Percentiles rank a stretch among this genome's conserved stretches.
Evolutionary conservation across 1,140 invertebrate genomes (phyloP).

Genomic region (Uloborus diversus): DNA sequence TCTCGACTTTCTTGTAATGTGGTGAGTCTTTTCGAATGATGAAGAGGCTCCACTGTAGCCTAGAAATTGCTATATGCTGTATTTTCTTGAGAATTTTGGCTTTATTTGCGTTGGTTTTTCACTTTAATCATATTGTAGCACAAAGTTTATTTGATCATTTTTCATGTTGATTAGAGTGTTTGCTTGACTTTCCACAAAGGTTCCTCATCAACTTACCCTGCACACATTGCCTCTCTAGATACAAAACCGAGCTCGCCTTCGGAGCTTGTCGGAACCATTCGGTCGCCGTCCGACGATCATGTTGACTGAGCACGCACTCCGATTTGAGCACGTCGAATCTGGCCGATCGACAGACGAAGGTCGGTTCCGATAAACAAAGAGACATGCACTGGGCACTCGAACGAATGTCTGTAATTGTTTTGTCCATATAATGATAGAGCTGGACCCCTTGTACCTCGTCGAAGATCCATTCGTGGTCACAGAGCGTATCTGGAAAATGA

Average conservation of each 20-base stretch:
- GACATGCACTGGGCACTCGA: conserved; percentile 5
- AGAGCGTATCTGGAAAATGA: conserved; percentile 2
- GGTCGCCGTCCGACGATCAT: conserved; percentile 64
- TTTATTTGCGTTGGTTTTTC: no score
- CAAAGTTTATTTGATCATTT: no score
- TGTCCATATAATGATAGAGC: conserved; percentile 29
- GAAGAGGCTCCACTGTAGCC: no score
- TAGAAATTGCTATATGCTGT: no score
- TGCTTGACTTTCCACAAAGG: no score
- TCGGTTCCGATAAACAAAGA: conserved; percentile 7
- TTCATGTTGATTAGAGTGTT: no score
- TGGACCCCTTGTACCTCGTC: conserved; percentile 30
- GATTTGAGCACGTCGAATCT: conserved; percentile 64
- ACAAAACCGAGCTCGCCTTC: conserved; percentile 62
- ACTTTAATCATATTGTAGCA: no score
- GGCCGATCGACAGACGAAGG: conserved; percentile 64
- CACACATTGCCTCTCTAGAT: conserved; percentile 68
- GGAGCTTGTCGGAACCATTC: conserved; percentile 63
- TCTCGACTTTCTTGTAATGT: no score
- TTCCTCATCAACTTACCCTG: no score
- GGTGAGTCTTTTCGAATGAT: no score
- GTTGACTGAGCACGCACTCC: conserved; percentile 65
- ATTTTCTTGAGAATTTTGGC: no score
- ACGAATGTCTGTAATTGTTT: neutral
- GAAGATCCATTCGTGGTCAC: conserved; percentile 43